phyloP scores from a whole-genome alignment of 2,113 vertebrate species.

The Progne subis region DNA sequence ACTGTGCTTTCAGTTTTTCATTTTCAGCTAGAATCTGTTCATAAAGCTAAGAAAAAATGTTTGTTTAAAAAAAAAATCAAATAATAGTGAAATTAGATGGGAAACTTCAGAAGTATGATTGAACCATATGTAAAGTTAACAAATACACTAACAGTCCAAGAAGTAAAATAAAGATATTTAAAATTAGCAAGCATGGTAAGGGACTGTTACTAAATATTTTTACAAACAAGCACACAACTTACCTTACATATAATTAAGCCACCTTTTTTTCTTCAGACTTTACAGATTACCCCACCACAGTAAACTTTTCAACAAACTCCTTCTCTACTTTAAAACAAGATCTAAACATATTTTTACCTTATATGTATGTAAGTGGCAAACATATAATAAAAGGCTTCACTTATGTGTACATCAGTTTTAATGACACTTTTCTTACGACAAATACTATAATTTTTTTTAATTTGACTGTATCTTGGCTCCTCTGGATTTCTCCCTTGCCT shows the following conservation, averaged over 20 bases:
- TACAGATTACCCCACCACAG: background rate
- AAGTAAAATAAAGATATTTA: background rate
- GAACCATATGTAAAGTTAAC: background rate
- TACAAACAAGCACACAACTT: background rate
- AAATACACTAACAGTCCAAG: background rate
- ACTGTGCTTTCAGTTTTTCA: conserved; percentile 95
- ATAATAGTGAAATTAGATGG: background rate
- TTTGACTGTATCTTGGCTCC: background rate
- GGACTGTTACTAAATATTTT: background rate
- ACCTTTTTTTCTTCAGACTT: background rate
- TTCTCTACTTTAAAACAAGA: conserved; percentile 14
- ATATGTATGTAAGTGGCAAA: background rate
- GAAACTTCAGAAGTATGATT: background rate
- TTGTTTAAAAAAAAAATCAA: background rate
- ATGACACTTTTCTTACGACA: background rate
- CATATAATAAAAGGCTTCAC: background rate
- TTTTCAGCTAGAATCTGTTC: conserved; percentile 97
- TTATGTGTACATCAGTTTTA: background rate
- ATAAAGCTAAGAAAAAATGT: conserved; percentile 86
- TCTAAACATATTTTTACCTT: background rate
- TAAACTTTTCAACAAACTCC: background rate
- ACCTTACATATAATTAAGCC: background rate
- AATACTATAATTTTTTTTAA: background rate
- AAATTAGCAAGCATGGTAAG: background rate
- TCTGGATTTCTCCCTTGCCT: background rate